Conservation (phyloP, 2,888 invertebrate species). For the Chrysotoxum bicinctum region DNA sequence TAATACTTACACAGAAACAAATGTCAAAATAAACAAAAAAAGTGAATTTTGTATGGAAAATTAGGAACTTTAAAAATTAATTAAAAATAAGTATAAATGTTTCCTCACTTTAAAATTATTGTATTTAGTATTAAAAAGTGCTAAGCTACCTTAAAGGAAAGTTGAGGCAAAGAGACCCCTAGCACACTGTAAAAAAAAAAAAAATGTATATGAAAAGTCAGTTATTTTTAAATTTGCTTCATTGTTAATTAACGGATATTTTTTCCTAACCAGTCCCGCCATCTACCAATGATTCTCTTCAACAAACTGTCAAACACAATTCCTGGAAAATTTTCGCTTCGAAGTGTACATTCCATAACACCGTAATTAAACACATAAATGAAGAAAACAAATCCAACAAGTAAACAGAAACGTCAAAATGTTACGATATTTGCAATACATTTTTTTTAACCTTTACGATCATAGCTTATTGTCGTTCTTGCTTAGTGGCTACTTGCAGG, state of each 20-base stretch:
- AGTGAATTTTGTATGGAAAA: too few species aligned
- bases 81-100: too few species aligned
- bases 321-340: neutral
- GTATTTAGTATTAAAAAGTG: too few species aligned
- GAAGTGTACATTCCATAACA: constrained; percentile 10
- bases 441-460: constrained; percentile 37
- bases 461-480: neutral
- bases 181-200: too few species aligned
- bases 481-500: constrained; percentile 12
- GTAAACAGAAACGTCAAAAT: constrained; percentile 60
- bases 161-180: too few species aligned
- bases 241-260: neutral
- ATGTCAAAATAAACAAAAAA: too few species aligned
- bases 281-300: neutral
- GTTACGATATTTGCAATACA: constrained; percentile 53
- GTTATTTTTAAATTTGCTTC: neutral
- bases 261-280: neutral
- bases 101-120: too few species aligned
- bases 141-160: too few species aligned
- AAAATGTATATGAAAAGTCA: too few species aligned
- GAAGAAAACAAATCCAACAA: constrained; percentile 71
- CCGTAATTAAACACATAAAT: constrained; percentile 16
- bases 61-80: too few species aligned
- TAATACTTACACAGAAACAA: too few species aligned
- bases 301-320: neutral